These are phyloP conservation scores for Platalea minor DNA, from an alignment of 2,797 vertebrate genomes.

Conservation along the genomic window DNA sequence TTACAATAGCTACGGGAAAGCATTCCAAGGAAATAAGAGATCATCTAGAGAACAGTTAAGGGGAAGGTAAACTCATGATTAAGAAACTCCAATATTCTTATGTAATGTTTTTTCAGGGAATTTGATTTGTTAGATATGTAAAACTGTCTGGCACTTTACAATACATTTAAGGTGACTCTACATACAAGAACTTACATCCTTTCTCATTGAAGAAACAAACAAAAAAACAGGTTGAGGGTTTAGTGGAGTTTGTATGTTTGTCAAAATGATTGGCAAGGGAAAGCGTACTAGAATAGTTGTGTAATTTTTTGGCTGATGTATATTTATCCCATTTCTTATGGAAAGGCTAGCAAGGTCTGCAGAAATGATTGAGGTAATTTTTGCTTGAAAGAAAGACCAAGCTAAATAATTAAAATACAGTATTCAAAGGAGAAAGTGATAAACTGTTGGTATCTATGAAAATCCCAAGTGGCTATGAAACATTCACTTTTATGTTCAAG, in stretches of 20 bases:
- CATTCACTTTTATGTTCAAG: background rate
- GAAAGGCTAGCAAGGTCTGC: background rate
- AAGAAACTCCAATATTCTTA: background rate
- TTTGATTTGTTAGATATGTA: background rate
- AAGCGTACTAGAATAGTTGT: background rate
- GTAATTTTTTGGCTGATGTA: background rate
- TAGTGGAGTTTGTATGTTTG: background rate
- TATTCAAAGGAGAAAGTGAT: background rate
- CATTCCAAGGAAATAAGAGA: background rate
- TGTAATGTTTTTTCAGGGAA: background rate
- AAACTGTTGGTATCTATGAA: background rate
- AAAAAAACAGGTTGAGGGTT: background rate
- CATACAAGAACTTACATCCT: accelerated
- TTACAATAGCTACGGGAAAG: background rate
- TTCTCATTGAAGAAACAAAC: background rate
- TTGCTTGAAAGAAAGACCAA: background rate
- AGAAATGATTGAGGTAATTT: background rate
- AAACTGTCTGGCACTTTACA: background rate
- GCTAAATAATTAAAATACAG: background rate
- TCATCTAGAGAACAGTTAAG: background rate
- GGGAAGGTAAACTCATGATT: background rate
- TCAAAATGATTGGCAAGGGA: background rate
- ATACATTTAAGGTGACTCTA: background rate
- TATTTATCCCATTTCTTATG: background rate
- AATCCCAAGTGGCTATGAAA: background rate